Percentiles rank a stretch among this genome's conserved stretches.
Conservation (phyloP, 2,113 vertebrate species). For the Accipiter cooperii region DNA sequence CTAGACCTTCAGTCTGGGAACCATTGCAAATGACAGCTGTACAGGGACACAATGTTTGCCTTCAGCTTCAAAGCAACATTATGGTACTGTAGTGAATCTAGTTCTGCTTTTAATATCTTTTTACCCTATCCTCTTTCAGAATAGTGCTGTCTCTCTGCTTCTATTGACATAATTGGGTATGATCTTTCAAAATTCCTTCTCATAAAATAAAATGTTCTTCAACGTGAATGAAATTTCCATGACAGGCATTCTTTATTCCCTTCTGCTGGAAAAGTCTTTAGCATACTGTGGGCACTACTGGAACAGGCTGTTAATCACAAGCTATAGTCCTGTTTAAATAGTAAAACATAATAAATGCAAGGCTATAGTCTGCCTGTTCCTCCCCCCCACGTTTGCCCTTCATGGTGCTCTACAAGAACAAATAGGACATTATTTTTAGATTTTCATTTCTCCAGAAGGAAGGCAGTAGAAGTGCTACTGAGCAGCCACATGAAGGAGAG, state of each 20-base stretch:
- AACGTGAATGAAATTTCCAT: background rate
- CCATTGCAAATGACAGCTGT: background rate
- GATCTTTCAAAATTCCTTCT: background rate
- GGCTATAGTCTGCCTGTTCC: background rate
- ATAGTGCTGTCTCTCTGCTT: background rate
- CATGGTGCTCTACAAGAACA: background rate
- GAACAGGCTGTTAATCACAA: background rate
- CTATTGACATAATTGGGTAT: background rate
- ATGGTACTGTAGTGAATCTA: background rate
- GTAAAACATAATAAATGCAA: background rate
- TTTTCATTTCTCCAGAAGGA: background rate
- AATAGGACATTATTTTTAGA: background rate
- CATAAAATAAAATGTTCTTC: background rate
- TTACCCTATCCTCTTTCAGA: background rate
- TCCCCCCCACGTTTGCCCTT: background rate
- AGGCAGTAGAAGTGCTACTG: background rate
- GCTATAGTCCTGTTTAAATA: background rate
- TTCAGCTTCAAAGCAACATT: background rate
- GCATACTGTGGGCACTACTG: background rate
- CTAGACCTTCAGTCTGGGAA: background rate
- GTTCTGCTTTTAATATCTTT: background rate
- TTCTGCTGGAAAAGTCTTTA: background rate
- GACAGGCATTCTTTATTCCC: background rate
- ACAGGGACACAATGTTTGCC: background rate
- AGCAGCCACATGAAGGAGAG: background rate